Evolutionary conservation across 1,140 invertebrate genomes (phyloP), one percentile per base, ranked within the genome.

Genomic region (Bombus haemorrhoidalis): DNA sequence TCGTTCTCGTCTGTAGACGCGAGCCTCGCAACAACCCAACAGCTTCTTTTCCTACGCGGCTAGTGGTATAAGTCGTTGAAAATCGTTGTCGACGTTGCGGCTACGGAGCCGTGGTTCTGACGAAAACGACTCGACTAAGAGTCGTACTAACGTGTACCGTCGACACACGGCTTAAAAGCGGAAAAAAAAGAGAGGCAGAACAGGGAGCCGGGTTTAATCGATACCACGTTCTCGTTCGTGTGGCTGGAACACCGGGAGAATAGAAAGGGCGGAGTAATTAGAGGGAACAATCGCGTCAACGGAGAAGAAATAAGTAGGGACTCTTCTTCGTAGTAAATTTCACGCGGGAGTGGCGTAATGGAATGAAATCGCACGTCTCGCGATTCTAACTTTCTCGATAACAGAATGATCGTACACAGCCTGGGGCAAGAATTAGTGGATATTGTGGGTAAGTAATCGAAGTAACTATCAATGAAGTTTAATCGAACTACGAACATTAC

Each of bases 1-100:
- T 93, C 88, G 88, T 88, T 88, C 86, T 74, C 77, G 59, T 22
- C 41, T 77, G 68, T 83, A 71, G 81, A 84, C 68, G 68, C 69
- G 37, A 41, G 28, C n/a, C 53, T 25, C 37, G 12, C 72, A 62
- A 25, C 75, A 53, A 68, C 34, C 53, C 57, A 64, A 28, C 69
- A 22, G 66, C 32, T 64, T 22, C 39, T 62, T 62, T 62, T 62
- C 59, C 59, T 62, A 15, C 64, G n/a, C 2, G 32, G 15, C 64
- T 66, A 66, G 15, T 0, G n/a, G 3, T 32, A 13, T 25, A 37
- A 79, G 57, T 57, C 68, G 62, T 75, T 41, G 74, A 64, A 25
- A 39, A 28, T 28, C 76, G 66, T 34, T 5, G 59, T 74, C 25
- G 59, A 37, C 18, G 18, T n/a, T 18, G n/a, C 0, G 25, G 59